Conservation (phyloP, 1,140 invertebrate genomes). For the Drosophila mauritiana region DNA sequence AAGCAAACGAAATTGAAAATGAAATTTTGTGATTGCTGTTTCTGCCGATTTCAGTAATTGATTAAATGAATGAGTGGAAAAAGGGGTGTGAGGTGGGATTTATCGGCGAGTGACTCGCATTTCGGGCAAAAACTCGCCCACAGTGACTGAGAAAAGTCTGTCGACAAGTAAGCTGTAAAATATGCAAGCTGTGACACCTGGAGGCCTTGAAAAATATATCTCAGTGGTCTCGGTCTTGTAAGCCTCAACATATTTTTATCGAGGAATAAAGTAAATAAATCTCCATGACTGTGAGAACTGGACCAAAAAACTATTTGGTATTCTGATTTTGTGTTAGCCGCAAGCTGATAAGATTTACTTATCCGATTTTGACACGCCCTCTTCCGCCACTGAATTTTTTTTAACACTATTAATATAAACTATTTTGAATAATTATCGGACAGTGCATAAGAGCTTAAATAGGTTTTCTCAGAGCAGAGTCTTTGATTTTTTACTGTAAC, state of each 20-base stretch:
- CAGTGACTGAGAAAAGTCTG: conserved; percentile 38
- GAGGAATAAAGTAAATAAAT: not conserved
- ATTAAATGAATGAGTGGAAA: conserved; percentile 44
- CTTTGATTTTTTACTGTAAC: not conserved
- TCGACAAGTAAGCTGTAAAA: conserved; percentile 12
- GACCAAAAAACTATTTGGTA: conserved; percentile 21
- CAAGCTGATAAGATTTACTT: conserved; percentile 17
- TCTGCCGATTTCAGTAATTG: conserved; percentile 43
- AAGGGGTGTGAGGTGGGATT: not conserved
- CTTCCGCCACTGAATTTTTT: not conserved
- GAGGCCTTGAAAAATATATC: conserved; percentile 30
- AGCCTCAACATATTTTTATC: conserved; percentile 24
- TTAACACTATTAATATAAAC: not conserved
- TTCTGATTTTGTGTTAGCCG: conserved; percentile 9
- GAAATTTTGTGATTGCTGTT: conserved; percentile 30
- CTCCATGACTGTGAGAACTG: conserved; percentile 21
- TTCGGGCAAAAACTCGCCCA: conserved; percentile 17
- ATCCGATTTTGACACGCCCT: not conserved
- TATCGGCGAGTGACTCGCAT: conserved; percentile 23
- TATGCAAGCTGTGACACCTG: conserved; percentile 24
- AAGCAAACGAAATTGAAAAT: conserved; percentile 37
- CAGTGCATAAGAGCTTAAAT: too few relatives aligned
- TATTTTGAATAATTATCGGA: not conserved
- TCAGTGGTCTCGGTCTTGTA: conserved; percentile 22
- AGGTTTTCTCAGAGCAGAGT: too few relatives aligned